phyloP scores from a whole-genome alignment of 2,113 vertebrate species.

The Leucoraja erinaceus region DNA sequence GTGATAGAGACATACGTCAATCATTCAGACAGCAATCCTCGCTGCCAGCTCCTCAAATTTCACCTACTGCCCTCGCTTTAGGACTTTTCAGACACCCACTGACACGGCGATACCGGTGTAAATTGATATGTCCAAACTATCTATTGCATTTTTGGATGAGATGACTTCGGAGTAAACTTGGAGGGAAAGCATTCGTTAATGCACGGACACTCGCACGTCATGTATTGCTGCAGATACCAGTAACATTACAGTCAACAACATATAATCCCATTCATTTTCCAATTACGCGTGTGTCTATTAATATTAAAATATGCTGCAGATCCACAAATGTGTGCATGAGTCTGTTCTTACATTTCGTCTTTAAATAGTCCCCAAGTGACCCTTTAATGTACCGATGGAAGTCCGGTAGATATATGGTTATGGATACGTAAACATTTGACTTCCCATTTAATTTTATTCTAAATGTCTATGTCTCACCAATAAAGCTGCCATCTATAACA shows the following conservation, averaged over 20 bases:
- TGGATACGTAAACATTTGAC: background rate
- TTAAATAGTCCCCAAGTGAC: background rate
- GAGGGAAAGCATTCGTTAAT: background rate
- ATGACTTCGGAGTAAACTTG: conserved; percentile 38
- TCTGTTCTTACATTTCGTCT: too few relatives aligned
- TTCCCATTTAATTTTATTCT: too few relatives aligned
- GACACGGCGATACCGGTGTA: conserved; percentile 40
- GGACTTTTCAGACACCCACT: background rate
- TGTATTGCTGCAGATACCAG: background rate
- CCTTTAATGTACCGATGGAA: background rate
- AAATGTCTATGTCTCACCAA: background rate
- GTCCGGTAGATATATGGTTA: background rate
- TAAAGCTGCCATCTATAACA: background rate
- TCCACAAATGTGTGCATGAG: too few relatives aligned
- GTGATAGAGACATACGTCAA: conserved; percentile 44
- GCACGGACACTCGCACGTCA: background rate
- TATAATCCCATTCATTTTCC: background rate
- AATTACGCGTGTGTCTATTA: background rate
- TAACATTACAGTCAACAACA: background rate
- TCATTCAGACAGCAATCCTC: conserved; percentile 38
- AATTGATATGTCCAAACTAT: conserved; percentile 41
- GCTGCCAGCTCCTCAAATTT: conserved; percentile 40
- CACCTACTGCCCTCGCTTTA: conserved; percentile 39
- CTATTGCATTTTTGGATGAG: conserved; percentile 38
- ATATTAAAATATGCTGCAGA: too few relatives aligned